A percentile compares a stretch with the other conserved stretches of the same genome.
Evolutionary conservation across 2,888 invertebrate genomes (phyloP).

Genomic region (Erebia aethiops): DNA sequence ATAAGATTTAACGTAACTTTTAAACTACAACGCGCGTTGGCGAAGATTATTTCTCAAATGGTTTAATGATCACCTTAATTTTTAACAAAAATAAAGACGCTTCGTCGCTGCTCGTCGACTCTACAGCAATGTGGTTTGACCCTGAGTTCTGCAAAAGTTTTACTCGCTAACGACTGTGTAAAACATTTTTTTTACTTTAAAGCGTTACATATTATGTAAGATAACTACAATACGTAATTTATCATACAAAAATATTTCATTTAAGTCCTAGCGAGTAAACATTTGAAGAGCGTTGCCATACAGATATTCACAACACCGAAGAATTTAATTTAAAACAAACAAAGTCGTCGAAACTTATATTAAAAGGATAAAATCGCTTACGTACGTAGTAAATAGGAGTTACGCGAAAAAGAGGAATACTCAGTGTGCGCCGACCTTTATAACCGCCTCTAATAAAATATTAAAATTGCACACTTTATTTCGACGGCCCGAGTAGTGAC

Average conservation of each 20-base stretch:
- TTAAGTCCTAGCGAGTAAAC: neutral
- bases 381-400: conserved; percentile 21
- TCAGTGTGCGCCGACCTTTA: conserved; percentile 61
- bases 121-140: neutral
- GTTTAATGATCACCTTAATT: neutral
- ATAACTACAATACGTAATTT: neutral
- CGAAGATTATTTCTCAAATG: too few relatives aligned
- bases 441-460: conserved; percentile 68
- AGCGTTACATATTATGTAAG: neutral
- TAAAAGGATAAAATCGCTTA: conserved; percentile 29
- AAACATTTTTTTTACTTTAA: neutral
- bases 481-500: conserved; percentile 16
- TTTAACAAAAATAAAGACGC: neutral
- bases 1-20: too few relatives aligned
- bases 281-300: conserved; percentile 29
- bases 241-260: neutral
- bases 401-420: conserved; percentile 36
- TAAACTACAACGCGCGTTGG: too few relatives aligned
- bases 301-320: conserved; percentile 70
- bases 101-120: neutral
- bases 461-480: conserved; percentile 71
- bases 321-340: conserved; percentile 32
- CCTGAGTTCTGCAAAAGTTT: neutral
- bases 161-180: neutral
- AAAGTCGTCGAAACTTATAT: conserved; percentile 37